Evolutionary conservation across 2,888 invertebrate species (phyloP).

Genomic region (Apoda limacodes): DNA sequence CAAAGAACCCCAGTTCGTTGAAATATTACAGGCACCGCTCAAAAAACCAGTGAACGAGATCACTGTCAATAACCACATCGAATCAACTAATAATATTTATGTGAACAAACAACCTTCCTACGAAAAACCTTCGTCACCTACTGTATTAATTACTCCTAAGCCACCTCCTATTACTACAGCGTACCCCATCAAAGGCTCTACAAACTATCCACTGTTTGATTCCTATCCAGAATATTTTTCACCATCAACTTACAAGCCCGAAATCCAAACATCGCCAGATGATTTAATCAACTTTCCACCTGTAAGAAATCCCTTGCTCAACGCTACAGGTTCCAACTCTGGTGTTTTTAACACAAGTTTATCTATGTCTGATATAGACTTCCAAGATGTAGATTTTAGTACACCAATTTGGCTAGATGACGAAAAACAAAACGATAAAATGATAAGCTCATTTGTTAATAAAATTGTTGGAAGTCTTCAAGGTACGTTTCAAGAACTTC

Average conservation of each 20-base stretch:
- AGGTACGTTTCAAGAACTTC: constrained; percentile 84
- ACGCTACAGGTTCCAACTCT: constrained; percentile 72
- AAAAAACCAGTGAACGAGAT: constrained; percentile 62
- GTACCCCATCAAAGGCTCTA: constrained; percentile 37
- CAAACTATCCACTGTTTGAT: constrained; percentile 37
- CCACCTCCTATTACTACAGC: constrained; percentile 62
- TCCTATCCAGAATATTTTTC: constrained; percentile 35
- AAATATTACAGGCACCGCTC: constrained; percentile 64
- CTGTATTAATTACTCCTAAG: constrained; percentile 77
- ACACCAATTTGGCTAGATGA: constrained; percentile 84
- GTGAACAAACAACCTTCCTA: constrained; percentile 48
- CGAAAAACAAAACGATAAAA: constrained; percentile 80
- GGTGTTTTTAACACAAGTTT: constrained; percentile 57
- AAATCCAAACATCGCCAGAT: constrained; percentile 75
- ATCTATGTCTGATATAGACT: constrained; percentile 65
- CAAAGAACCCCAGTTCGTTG: constrained; percentile 50
- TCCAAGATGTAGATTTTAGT: constrained; percentile 75
- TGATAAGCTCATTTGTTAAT: constrained; percentile 84
- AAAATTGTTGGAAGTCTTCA: constrained; percentile 87
- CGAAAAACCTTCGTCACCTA: constrained; percentile 70
- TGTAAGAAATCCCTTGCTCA: constrained; percentile 85
- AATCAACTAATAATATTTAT: constrained; percentile 66
- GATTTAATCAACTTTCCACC: constrained; percentile 86
- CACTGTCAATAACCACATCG: constrained; percentile 72
- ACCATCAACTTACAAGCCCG: constrained; percentile 51